Evolutionary conservation across 2,113 vertebrate species (phyloP).

Genomic region (Caracal caracal): DNA sequence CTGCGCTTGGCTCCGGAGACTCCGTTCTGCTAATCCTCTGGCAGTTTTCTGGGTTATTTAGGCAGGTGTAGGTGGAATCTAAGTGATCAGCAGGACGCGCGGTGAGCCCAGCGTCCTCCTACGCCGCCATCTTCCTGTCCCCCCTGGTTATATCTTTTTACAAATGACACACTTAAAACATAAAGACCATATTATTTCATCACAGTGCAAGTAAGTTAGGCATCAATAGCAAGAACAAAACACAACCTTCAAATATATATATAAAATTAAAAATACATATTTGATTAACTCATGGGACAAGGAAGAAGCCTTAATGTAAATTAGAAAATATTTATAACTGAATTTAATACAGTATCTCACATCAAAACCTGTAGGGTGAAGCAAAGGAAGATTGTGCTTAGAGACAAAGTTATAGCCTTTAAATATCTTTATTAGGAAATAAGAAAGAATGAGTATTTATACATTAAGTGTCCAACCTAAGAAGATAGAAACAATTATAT

Average conservation of each 20-base stretch:
- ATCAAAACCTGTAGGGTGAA: not conserved
- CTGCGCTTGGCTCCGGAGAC: too few species aligned
- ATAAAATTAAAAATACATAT: not conserved
- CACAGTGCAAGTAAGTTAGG: not conserved
- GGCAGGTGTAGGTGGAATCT: too few species aligned
- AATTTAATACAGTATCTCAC: slow-evolving; percentile 13
- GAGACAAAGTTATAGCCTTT: not conserved
- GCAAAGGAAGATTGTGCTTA: not conserved
- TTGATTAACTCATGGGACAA: not conserved
- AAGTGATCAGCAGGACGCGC: too few species aligned
- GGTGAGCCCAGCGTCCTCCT: too few species aligned
- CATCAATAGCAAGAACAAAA: not conserved
- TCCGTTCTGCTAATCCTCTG: too few species aligned
- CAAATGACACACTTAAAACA: not conserved
- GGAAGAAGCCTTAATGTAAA: not conserved
- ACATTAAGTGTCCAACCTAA: not conserved
- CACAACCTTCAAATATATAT: not conserved
- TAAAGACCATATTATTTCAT: not conserved
- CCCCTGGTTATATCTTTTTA: not conserved
- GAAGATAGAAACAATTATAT: not conserved
- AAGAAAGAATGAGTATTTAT: not conserved
- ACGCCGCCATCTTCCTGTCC: too few species aligned
- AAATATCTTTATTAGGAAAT: not conserved
- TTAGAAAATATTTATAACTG: not conserved
- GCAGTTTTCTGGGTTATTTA: too few species aligned